Base-by-base conservation (phyloP, 2,888 invertebrate genomes). In the Apodemia mormo region DNA sequence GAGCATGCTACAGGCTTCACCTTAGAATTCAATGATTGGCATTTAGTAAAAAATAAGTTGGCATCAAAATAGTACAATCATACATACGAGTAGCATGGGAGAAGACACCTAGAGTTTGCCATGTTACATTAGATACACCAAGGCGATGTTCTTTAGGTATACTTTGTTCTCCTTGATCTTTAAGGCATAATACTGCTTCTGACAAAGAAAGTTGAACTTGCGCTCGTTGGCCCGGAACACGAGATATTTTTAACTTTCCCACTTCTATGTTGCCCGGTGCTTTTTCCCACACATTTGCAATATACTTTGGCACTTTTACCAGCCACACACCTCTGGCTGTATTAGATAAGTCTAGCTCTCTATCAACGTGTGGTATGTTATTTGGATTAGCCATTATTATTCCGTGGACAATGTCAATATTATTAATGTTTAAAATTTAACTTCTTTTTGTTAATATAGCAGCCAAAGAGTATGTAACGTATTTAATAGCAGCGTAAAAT, bases 301-400 rank as follows among this genome's bases (percentile, higher is more conserved):
- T 96, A 87, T 99, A 99, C 92, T 99, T 99, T 1, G 99, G 99
- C 10, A 97, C 96, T 92, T 99, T 99, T 0, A 99, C 99, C 8
- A 99, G 94, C 99, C 99, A 99, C 12, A 99, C 98, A 72, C 98
- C 98, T 80, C 98, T 94, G 29, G 96, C 96, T 29, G 97, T 96
- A 85, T 98, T 97, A 29, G 97, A 96, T 68, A 98, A 94, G 92
- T 99, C 98, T 75, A 99, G 94, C 86, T 97, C 97, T 75, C 96
- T 95, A 82, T 97, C 97, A 67, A 95, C 94, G 76, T 96, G 96
- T 68, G 94, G 90, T 65, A 79, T 75, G 72, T 70, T 79, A 66
- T 86, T 81, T 72, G 83, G 77, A 79, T 78, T 81, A 69, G 86
- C 84, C 88, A 90, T 79, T 45, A 45, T 45, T 12, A 12, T 45